Evolutionary conservation across 2,113 vertebrate species (phyloP).

Genomic region (Bos indicus): DNA sequence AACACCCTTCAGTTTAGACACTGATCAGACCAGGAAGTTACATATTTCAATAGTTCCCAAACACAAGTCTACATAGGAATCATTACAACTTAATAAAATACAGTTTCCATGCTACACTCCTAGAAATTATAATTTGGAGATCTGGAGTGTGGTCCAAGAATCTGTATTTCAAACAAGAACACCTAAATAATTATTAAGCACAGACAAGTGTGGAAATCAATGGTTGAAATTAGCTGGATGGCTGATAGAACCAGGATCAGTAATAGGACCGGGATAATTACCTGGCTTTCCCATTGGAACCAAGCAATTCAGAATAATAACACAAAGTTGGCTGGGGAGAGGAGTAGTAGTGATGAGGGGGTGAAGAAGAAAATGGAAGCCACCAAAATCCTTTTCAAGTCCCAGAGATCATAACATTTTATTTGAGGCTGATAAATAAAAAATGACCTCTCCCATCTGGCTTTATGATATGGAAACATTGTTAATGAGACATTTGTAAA

Average conservation of each 20-base stretch:
- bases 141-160: background rate
- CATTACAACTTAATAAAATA: background rate
- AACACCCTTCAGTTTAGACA: background rate
- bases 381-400: constrained; percentile 7
- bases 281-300: background rate
- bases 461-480: constrained; percentile 52
- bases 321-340: background rate
- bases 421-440: constrained; percentile 55
- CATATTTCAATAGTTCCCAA: background rate
- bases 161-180: background rate
- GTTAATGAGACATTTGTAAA: constrained; percentile 61
- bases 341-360: background rate
- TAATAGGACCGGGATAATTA: constrained; percentile 22
- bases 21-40: background rate
- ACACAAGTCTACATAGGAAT: background rate
- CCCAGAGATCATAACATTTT: background rate
- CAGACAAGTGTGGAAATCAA: background rate
- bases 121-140: background rate
- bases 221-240: background rate
- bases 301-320: constrained; percentile 17
- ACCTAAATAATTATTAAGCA: background rate
- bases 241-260: background rate
- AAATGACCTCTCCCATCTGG: constrained; percentile 51
- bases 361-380: background rate
- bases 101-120: background rate